Base-by-base conservation (phyloP, 2,888 invertebrate species). In the Drosophila prostipennis region DNA sequence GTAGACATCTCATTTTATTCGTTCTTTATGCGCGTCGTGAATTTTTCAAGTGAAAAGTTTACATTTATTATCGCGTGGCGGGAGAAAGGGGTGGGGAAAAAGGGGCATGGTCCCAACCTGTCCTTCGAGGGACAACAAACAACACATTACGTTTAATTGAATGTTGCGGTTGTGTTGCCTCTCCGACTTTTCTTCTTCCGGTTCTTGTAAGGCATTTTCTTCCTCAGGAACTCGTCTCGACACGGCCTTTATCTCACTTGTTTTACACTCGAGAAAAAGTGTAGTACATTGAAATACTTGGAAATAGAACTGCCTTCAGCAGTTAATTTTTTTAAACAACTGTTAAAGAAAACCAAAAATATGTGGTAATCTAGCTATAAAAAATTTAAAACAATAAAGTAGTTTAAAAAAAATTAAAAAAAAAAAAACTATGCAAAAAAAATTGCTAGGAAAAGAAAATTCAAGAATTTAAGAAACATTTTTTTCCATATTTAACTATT, bases 101-200 rank as follows among this genome's bases (percentile, higher is more conserved):
- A 23, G 42, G 34, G 48, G 34, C 36, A n/a, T 16, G 26, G 48
- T 67, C 39, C 23, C 26, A 46, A 67, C 56, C 49, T 69, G 69
- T 49, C 70, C 77, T 82, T 68, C 53, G 51, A 73, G 75, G 85
- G 84, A 78, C 81, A 74, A 78, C 88, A 82, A 84, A 85, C 86
- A 84, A 77, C 78, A 79, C 83, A 84, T 84, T 84, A 85, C 72
- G 65, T 85, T 87, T 87, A 84, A 84, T 87, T 84, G 86, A 87
- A 84, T 84, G 84, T 87, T 81, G 79, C 77, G 85, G 87, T 75
- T 81, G 79, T 79, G 76, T 67, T 61, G 69, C 39, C 77, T 34
- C n/a, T 42, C 14, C 63, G 43, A 56, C 77, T 52, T 52, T 64
- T 52, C 48, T 52, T 14, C 29, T 19, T 64, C 13, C 65, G 51